Evolutionary conservation across 2,888 invertebrate genomes (phyloP), one percentile per base, ranked within the genome.

Genomic region (Chrysolina haemoptera): DNA sequence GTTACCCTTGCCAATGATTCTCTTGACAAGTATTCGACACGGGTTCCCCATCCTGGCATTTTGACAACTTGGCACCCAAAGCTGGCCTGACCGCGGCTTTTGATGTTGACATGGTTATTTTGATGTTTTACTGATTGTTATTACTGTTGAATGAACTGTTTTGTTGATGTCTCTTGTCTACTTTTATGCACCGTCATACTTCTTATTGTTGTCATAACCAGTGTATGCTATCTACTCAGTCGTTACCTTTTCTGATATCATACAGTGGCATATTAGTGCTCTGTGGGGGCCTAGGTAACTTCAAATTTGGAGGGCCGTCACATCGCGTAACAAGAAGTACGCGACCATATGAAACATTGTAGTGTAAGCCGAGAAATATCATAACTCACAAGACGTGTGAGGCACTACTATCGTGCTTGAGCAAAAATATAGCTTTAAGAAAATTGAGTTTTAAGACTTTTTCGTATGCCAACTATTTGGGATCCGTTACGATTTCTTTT

Each of bases 81-180:
- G 77, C 78, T 78, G 80, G 80, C 82, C 84, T 73, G 82, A 80
- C 80, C 78, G 81, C 82, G 83, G 82, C 82, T 82, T 83, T 85
- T 83, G 85, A 85, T 85, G 85, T 85, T 85, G 84, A 84, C 81
- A 81, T 84, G 59, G 84, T 83, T 83, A 81, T 82, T 74, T 78
- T 82, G 81, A 78, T 81, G 81, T 80, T 65, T 81, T 75, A 82
- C 76, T 81, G 79, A 78, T 78, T 79, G 77, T 78, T 76, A 70
- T 79, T 78, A 76, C 76, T 79, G 70, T 80, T 78, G 76, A 75
- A 70, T 79, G 82, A 77, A 81, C 80, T 81, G 80, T 81, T 82
- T 79, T 82, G 77, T 82, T 81, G 79, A 77, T 81, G 78, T 83
- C 79, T 81, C 75, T 79, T 81, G 78, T 81, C 78, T 81, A 71